phyloP scores from a whole-genome alignment of 1,140 invertebrate species.

The Sogatella furcifera region DNA sequence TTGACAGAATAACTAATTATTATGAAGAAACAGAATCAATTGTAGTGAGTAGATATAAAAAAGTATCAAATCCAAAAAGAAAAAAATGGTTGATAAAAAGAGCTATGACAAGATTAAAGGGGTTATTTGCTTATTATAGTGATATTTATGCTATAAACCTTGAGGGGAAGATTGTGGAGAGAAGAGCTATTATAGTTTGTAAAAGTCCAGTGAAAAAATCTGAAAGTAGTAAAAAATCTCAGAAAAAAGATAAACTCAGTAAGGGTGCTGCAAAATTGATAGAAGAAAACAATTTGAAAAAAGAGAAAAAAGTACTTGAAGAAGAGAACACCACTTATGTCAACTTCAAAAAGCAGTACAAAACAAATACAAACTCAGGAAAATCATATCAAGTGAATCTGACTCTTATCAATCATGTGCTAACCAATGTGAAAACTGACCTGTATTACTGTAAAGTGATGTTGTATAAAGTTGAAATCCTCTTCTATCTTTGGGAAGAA shows the following conservation, averaged over 20 bases:
- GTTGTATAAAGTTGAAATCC: conserved; percentile 1
- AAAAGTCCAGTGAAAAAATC: neutral
- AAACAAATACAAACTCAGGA: neutral
- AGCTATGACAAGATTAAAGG: neutral
- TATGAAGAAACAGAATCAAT: neutral
- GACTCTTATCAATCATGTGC: neutral
- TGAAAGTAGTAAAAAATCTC: neutral
- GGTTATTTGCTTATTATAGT: neutral
- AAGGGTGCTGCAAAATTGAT: neutral
- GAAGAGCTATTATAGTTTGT: conserved; percentile 11
- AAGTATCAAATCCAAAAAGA: neutral
- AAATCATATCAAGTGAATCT: neutral
- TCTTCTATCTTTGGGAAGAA: conserved; percentile 2
- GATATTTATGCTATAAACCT: conserved; percentile 20
- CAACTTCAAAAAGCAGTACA: neutral
- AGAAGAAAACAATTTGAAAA: conserved; percentile 2
- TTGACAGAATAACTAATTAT: neutral
- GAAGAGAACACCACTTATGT: neutral
- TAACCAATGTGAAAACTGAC: neutral
- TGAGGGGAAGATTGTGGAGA: conserved; percentile 12
- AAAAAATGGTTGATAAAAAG: no score
- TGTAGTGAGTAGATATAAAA: neutral
- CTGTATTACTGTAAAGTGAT: neutral
- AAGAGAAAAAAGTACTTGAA: conserved; percentile 9
- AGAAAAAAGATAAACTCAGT: conserved; percentile 6